Conservation (phyloP, 2,113 vertebrate genomes). For the Sylvia atricapilla region DNA sequence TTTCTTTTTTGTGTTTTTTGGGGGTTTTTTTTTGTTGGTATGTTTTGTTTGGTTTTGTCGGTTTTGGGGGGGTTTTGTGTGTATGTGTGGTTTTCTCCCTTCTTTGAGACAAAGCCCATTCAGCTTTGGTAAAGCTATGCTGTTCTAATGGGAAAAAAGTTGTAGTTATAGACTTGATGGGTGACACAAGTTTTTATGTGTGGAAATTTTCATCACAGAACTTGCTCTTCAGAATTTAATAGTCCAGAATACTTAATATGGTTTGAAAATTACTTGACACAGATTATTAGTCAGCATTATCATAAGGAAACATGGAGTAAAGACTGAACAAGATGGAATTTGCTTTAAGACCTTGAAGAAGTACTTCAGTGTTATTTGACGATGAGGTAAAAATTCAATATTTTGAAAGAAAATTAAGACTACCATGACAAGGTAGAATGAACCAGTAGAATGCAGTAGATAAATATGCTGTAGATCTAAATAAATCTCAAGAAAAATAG, state of each 20-base stretch:
- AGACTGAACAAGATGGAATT: neutral
- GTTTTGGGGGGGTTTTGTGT: too few species aligned
- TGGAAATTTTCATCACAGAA: neutral
- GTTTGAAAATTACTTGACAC: neutral
- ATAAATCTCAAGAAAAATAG: neutral
- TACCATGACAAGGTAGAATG: neutral
- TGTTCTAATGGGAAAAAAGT: neutral
- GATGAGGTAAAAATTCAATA: neutral
- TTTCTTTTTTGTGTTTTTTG: neutral
- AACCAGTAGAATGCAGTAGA: neutral
- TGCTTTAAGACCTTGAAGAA: neutral
- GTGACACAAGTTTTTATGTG: neutral
- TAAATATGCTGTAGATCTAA: neutral
- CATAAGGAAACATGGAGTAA: neutral
- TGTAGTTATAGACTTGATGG: neutral
- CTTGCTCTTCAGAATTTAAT: neutral
- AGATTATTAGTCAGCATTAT: neutral
- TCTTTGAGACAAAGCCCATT: neutral
- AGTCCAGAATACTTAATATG: neutral
- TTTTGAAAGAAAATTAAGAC: neutral
- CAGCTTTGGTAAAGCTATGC: neutral
- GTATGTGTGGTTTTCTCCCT: neutral
- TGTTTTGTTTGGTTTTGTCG: neutral
- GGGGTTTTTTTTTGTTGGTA: neutral
- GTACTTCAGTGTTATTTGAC: neutral